Percentiles rank a stretch among this genome's conserved stretches.
Evolutionary conservation across 2,113 vertebrate species (phyloP).

Genomic region (Misgurnus mizolepis): DNA sequence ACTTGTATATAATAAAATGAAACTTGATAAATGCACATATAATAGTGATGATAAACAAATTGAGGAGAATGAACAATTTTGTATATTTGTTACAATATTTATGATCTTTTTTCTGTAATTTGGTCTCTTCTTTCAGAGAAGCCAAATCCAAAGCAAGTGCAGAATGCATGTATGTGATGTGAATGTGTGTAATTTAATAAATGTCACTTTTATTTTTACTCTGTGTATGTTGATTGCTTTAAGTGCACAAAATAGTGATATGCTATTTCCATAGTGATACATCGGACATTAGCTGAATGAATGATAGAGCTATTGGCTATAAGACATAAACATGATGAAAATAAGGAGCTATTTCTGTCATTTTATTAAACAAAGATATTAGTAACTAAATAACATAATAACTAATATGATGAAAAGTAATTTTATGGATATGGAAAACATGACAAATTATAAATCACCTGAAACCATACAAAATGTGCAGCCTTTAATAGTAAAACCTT

Average conservation of each 20-base stretch:
- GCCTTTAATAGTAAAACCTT: too few relatives aligned
- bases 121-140: not conserved
- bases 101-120: slow-evolving; percentile 15
- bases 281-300: too few relatives aligned
- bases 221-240: not conserved
- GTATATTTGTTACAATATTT: slow-evolving; percentile 32
- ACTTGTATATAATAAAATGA: not conserved
- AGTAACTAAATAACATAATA: too few relatives aligned
- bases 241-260: not conserved
- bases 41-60: not conserved
- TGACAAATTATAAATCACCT: too few relatives aligned
- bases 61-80: slow-evolving; percentile 10
- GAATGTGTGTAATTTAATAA: slow-evolving; percentile 59
- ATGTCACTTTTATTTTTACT: slow-evolving; percentile 49
- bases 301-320: too few relatives aligned
- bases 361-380: too few relatives aligned
- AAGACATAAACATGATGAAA: too few relatives aligned
- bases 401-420: too few relatives aligned
- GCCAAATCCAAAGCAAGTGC: not conserved
- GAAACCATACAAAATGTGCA: too few relatives aligned
- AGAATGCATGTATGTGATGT: slow-evolving; percentile 47
- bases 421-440: too few relatives aligned
- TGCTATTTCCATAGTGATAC: too few relatives aligned
- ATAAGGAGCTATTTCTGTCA: too few relatives aligned
- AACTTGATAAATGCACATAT: slow-evolving; percentile 8